Conservation (phyloP, 2,113 vertebrate genomes). For the Eulemur macaco region DNA sequence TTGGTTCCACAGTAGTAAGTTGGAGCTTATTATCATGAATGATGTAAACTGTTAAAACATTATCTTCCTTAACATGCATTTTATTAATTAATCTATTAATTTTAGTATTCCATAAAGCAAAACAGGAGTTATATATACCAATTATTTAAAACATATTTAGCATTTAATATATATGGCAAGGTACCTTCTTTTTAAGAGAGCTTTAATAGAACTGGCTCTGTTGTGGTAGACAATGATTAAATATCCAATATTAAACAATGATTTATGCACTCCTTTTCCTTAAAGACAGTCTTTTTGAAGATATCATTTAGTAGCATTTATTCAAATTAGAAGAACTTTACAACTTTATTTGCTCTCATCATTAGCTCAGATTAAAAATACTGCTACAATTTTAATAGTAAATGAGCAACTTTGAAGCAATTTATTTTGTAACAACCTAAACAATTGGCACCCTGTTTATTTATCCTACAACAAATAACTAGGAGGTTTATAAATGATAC, state of each 20-base stretch:
- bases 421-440: constrained; percentile 4
- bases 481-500: background rate
- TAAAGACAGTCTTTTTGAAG: background rate
- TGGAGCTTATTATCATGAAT: background rate
- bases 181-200: background rate
- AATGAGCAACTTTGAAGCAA: background rate
- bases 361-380: background rate
- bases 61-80: background rate
- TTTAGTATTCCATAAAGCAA: background rate
- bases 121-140: background rate
- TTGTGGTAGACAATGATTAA: background rate
- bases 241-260: background rate
- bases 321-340: constrained; percentile 17
- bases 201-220: background rate
- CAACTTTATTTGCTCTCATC: background rate
- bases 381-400: constrained; percentile 32
- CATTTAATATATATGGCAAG: background rate
- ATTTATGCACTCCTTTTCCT: background rate
- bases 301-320: background rate
- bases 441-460: background rate
- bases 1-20: background rate
- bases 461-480: background rate
- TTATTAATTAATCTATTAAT: constrained; percentile 33
- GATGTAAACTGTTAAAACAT: constrained; percentile 11
- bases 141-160: background rate